Evolutionary conservation across 1,140 invertebrate genomes (phyloP), one percentile per base, ranked within the genome.

Genomic region (Samia ricini): DNA sequence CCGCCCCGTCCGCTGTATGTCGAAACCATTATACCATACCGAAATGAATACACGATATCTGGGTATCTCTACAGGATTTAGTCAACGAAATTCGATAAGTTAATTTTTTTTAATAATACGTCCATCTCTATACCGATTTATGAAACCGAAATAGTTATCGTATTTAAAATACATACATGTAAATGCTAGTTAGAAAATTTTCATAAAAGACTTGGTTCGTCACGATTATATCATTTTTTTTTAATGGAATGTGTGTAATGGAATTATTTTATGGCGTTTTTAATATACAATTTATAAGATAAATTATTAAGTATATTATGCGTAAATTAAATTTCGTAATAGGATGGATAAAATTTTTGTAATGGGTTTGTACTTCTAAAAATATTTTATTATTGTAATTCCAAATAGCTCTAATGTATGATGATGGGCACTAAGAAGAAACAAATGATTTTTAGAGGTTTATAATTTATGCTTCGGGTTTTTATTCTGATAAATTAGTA

Each of bases 241-340:
- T 42, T 68, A 64, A 51, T 63, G 36, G 56, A 65, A 65, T 75
- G 72, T 83, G 76, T 80, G 77, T n/a, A n/a, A n/a, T n/a, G n/a
- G 78, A 81, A 72, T 87, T 85, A 70, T 83, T 83, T 85, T 86
- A 83, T 74, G 76, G 77, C 76, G 76, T 81, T 83, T 79, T 77
- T 75, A 71, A 69, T 72, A 76, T 68, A 73, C 61, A 70, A 42
- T 68, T 73, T 42, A 42, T 42, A 15, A 42, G n/a, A 42, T 42
- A 15, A 42, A 57, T 66, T 57, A 64, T 57, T 64, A 48, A 63
- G 54, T 58, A 65, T 64, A 70, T 65, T 66, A 60, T 70, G 67
- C 64, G 60, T 67, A 23, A 52, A 52, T 22, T 52, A 23, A 42
- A 42, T 42, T 21, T 52, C 51, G 20, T 52, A 52, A 21, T 21